Conservation (phyloP, 2,113 vertebrate genomes). For the Meles meles region DNA sequence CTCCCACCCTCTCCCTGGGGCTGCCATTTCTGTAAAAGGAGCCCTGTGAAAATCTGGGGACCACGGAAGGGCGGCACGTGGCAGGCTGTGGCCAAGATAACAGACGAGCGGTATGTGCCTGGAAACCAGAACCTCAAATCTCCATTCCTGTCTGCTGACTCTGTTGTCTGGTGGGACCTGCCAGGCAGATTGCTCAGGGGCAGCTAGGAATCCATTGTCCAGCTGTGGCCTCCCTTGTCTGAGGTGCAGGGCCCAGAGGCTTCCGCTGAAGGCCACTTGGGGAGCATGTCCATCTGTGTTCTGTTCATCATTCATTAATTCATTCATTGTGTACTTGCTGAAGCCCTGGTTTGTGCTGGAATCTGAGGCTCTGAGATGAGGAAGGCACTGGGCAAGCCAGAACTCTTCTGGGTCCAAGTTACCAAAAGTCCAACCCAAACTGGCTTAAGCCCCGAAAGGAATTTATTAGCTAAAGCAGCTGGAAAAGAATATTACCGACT, state of each 20-base stretch:
- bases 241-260: neutral
- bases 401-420: neutral
- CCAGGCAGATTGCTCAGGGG: neutral
- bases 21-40: neutral
- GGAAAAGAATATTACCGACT: neutral
- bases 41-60: neutral
- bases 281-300: fast-evolving
- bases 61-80: too few species aligned
- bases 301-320: neutral
- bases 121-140: neutral
- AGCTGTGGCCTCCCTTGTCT: neutral
- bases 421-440: neutral
- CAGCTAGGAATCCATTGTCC: neutral
- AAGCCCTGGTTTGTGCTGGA: neutral
- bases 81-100: neutral
- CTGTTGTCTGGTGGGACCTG: neutral
- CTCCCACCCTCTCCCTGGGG: neutral
- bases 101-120: neutral
- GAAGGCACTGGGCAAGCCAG: neutral
- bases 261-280: neutral
- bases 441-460: neutral
- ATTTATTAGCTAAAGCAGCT: neutral
- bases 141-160: neutral
- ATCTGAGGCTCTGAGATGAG: neutral
- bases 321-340: neutral